phyloP scores from a whole-genome alignment of 1,140 invertebrate species.

The Homarus americanus region DNA sequence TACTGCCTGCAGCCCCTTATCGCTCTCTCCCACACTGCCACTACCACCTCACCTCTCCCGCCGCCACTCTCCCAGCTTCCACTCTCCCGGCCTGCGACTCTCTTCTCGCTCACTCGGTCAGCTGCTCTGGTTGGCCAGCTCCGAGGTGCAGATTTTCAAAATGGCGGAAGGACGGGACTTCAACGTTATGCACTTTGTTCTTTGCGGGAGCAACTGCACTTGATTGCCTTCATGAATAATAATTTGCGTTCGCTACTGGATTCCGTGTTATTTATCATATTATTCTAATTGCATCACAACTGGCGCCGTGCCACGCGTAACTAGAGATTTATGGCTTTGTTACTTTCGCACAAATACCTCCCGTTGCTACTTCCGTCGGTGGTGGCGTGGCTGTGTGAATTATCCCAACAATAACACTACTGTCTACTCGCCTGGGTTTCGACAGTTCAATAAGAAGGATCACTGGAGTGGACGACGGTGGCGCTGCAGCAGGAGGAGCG shows the following conservation, averaged over 20 bases:
- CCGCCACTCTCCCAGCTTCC: not conserved
- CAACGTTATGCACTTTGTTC: constrained; percentile 54
- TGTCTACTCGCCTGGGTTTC: not conserved
- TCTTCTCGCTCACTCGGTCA: constrained; percentile 49
- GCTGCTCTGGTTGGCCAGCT: constrained; percentile 42
- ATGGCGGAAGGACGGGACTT: constrained; percentile 60
- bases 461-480: not conserved
- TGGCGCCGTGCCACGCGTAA: not conserved
- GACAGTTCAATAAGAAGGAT: not conserved
- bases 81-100: not conserved
- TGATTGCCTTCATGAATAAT: not conserved
- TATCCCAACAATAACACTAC: not conserved
- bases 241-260: not conserved
- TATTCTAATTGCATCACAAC: not conserved
- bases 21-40: not conserved
- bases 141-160: constrained; percentile 34
- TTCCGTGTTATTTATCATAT: not conserved
- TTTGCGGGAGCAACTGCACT: not conserved
- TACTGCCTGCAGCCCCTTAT: not conserved
- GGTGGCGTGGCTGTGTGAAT: not conserved
- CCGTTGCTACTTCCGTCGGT: not conserved
- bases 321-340: not conserved
- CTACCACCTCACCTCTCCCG: not conserved
- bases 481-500: not conserved
- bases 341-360: not conserved